Conservation (phyloP, 2,888 invertebrate species). For the Phaonia tiefii region DNA sequence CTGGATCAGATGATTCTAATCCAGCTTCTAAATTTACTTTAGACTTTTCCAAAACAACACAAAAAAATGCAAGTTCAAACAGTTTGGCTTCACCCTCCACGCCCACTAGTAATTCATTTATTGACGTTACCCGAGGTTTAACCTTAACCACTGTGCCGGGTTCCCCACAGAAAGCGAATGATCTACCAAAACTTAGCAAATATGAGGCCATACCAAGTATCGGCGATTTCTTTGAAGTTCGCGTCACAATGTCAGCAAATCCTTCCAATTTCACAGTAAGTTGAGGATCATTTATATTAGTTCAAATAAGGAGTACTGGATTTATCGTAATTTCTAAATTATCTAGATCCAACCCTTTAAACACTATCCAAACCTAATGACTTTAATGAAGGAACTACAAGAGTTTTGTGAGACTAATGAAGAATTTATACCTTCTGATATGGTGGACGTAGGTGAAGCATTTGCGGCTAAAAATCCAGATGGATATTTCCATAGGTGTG, state of each 20-base stretch:
- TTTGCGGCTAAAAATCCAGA: constrained; percentile 86
- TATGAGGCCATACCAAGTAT: constrained; percentile 80
- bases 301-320: not conserved
- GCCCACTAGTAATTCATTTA: constrained; percentile 66
- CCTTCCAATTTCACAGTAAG: constrained; percentile 81
- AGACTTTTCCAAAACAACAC: constrained; percentile 44
- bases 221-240: constrained; percentile 85
- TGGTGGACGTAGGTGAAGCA: constrained; percentile 83
- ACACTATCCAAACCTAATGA: constrained; percentile 80
- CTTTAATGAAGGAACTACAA: constrained; percentile 86
- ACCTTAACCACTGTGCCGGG: constrained; percentile 72
- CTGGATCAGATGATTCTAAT: constrained; percentile 45
- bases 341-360: constrained; percentile 82
- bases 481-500: constrained; percentile 88
- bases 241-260: constrained; percentile 88
- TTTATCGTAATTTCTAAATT: not conserved
- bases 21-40: constrained; percentile 36
- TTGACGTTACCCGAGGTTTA: constrained; percentile 72
- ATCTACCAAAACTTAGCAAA: constrained; percentile 69
- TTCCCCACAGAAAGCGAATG: constrained; percentile 71
- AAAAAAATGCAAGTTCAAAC: constrained; percentile 52
- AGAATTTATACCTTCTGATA: constrained; percentile 81
- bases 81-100: constrained; percentile 69
- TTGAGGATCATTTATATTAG: not conserved
- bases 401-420: constrained; percentile 82